Percentiles rank a stretch among this genome's conserved stretches.
Evolutionary conservation across 2,888 invertebrate genomes (phyloP).

Genomic region (Lepidocyrtoides sp.): DNA sequence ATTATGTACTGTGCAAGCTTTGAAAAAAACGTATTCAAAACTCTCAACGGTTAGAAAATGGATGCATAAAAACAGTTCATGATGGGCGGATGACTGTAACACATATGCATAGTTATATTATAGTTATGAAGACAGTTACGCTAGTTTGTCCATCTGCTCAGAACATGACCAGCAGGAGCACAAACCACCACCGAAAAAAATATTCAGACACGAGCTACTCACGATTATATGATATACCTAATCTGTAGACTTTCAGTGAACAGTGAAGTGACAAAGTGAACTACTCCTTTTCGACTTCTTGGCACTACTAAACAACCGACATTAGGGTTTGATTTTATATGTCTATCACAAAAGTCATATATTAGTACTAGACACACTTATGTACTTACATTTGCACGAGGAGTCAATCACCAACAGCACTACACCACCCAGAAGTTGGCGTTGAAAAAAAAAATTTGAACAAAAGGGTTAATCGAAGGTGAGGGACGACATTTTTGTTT

Average conservation of each 20-base stretch:
- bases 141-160: conserved; percentile 66
- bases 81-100: neutral
- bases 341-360: conserved; percentile 47
- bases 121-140: conserved; percentile 14
- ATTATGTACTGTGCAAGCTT: neutral
- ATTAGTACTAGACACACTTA: conserved; percentile 8
- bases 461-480: no score
- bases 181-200: neutral
- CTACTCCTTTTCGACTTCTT: conserved; percentile 41
- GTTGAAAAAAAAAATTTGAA: neutral
- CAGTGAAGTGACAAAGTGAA: neutral
- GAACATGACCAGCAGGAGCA: conserved; percentile 67
- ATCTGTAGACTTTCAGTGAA: neutral
- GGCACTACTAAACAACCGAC: conserved; percentile 41
- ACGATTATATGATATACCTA: neutral
- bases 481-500: no score
- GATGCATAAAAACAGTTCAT: neutral
- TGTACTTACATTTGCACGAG: neutral
- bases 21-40: neutral
- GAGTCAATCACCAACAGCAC: conserved; percentile 10
- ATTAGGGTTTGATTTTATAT: conserved; percentile 66
- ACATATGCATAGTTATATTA: neutral
- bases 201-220: neutral
- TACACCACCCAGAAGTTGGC: neutral
- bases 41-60: neutral